These are phyloP conservation scores for Agraylea sexmaculata DNA, from an alignment of 1,140 invertebrate species.

Conservation along the genomic window DNA sequence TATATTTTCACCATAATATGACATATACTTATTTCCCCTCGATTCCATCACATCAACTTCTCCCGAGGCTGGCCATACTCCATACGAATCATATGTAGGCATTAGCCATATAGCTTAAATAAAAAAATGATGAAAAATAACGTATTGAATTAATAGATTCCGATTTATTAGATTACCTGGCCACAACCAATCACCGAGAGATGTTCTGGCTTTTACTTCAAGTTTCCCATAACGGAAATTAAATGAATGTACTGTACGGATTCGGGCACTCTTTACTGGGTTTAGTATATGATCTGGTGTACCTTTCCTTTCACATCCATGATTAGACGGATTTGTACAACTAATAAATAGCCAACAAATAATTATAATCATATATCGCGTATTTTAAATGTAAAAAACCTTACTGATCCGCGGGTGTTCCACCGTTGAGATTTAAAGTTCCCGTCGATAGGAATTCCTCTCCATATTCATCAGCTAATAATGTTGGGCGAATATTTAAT, in stretches of 20 bases:
- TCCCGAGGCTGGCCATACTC: conserved; percentile 43
- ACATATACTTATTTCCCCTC: conserved; percentile 43
- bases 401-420: neutral
- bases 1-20: conserved; percentile 39
- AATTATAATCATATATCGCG: neutral
- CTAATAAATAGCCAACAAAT: conserved; percentile 23
- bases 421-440: neutral
- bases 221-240: conserved; percentile 52
- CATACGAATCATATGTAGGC: conserved; percentile 43
- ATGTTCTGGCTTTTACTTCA: conserved; percentile 55
- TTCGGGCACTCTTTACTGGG: conserved; percentile 50
- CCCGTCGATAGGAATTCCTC: conserved; percentile 30
- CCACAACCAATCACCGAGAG: conserved; percentile 60
- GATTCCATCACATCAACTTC: conserved; percentile 46
- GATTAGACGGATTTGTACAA: conserved; percentile 43
- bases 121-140: conserved; percentile 8
- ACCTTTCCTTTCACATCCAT: conserved; percentile 37
- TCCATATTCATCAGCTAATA: conserved; percentile 45
- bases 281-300: conserved; percentile 37
- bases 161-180: conserved; percentile 51
- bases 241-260: conserved; percentile 49
- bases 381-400: neutral
- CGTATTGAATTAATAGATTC: too few relatives aligned
- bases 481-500: conserved; percentile 46
- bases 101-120: conserved; percentile 46